These are phyloP conservation scores for Copidosoma floridanum DNA, from an alignment of 1,140 invertebrate genomes.

Conservation along the genomic window DNA sequence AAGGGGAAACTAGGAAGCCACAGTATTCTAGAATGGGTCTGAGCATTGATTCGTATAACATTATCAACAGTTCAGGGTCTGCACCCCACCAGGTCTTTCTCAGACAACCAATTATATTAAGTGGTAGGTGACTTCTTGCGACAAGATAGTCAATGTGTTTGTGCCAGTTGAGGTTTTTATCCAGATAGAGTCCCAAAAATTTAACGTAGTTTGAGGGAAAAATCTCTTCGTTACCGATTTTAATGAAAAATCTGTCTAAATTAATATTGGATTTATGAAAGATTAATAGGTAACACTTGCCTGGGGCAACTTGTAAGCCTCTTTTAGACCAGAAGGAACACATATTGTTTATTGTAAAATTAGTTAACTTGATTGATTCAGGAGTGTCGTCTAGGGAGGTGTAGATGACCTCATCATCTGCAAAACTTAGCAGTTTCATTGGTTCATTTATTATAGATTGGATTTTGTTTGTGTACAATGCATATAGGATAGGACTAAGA, in stretches of 20 bases:
- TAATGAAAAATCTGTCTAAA: conserved; percentile 2
- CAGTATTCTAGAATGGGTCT: conserved; percentile 27
- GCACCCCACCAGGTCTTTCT: conserved; percentile 32
- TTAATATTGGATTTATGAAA: conserved; percentile 28
- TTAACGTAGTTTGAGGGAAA: conserved; percentile 4
- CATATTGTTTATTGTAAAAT: neutral
- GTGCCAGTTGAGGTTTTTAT: conserved; percentile 22
- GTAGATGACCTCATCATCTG: conserved; percentile 27
- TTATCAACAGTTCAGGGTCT: conserved; percentile 10
- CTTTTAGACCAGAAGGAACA: neutral
- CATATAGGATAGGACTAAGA: neutral
- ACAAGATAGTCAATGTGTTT: conserved; percentile 17
- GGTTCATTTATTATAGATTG: neutral
- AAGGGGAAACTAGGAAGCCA: neutral
- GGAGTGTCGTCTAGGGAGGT: neutral
- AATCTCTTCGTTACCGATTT: conserved; percentile 6
- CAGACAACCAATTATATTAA: conserved; percentile 28
- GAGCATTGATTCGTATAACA: conserved; percentile 25
- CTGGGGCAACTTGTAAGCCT: conserved; percentile 26
- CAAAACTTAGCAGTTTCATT: conserved; percentile 19
- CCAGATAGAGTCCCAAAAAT: conserved; percentile 30
- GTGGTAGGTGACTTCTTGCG: conserved; percentile 8
- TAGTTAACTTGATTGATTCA: neutral
- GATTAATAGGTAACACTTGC: conserved; percentile 28
- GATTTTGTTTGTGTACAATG: neutral